A percentile compares a stretch with the other conserved stretches of the same genome.
Evolutionary conservation across 2,888 invertebrate genomes (phyloP).

Genomic region (Agrochola litura): DNA sequence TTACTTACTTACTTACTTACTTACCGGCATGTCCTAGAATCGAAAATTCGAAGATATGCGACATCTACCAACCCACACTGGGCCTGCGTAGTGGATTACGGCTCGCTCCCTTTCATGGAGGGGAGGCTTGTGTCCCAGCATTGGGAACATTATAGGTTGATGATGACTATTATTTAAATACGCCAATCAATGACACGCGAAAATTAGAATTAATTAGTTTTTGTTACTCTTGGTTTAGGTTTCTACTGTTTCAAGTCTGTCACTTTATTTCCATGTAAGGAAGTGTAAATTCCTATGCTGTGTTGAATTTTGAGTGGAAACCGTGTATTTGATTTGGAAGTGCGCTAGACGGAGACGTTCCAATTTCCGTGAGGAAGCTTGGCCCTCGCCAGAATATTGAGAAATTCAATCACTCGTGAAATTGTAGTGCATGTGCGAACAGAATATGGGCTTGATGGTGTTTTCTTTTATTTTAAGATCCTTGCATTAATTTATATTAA

Average conservation of each 20-base stretch:
- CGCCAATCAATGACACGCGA: too few relatives aligned
- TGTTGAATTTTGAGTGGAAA: slow-evolving; percentile 40
- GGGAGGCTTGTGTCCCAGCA: too few relatives aligned
- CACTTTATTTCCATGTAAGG: background rate
- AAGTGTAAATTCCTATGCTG: slow-evolving; percentile 22
- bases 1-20: too few relatives aligned
- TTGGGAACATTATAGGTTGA: too few relatives aligned
- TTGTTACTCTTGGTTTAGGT: background rate
- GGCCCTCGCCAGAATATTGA: slow-evolving; percentile 33
- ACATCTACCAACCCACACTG: too few relatives aligned
- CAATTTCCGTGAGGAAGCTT: slow-evolving; percentile 57
- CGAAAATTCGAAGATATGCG: too few relatives aligned
- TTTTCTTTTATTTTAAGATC: slow-evolving; percentile 1
- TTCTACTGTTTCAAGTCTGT: background rate
- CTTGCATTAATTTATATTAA: background rate
- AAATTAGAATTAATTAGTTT: background rate
- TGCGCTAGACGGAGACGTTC: slow-evolving; percentile 45
- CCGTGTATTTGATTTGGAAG: slow-evolving; percentile 38
- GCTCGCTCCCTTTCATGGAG: too few relatives aligned
- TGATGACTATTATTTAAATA: too few relatives aligned
- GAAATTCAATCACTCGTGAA: slow-evolving; percentile 52
- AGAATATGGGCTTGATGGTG: background rate
- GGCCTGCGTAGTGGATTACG: too few relatives aligned
- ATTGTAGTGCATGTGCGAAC: slow-evolving; percentile 32
- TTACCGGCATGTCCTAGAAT: too few relatives aligned